These are phyloP conservation scores for Rousettus madagascariensis DNA, from an alignment of 2,797 vertebrate genomes.

Conservation along the genomic window DNA sequence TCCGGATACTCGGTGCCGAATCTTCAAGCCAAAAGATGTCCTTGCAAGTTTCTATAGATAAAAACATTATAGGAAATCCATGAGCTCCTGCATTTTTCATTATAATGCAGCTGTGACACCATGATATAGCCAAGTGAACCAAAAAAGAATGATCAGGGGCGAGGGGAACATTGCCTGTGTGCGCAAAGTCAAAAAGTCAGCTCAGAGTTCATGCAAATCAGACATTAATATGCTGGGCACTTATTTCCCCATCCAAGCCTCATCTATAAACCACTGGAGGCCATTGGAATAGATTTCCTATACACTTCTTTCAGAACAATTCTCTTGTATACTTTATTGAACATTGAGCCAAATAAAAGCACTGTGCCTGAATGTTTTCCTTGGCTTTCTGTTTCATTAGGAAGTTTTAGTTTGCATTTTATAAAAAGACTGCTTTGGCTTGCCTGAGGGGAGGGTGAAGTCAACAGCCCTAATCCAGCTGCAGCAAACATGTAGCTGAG, in stretches of 20 bases:
- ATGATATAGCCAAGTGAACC: not conserved
- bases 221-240: not conserved
- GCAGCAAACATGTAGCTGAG: not conserved
- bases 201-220: not conserved
- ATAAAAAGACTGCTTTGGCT: not conserved
- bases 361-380: not conserved
- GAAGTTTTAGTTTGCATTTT: not conserved
- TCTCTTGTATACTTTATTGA: not conserved
- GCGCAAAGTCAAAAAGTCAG: not conserved
- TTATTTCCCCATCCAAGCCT: not conserved
- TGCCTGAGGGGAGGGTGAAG: not conserved
- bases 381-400: not conserved
- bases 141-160: rapidly evolving
- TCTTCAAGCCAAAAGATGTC: slow-evolving; percentile 36
- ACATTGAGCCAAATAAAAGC: not conserved
- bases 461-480: not conserved
- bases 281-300: not conserved
- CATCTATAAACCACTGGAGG: not conserved
- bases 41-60: slow-evolving; percentile 53
- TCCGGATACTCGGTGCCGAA: not conserved
- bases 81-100: not conserved
- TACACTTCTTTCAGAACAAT: not conserved
- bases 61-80: slow-evolving; percentile 71
- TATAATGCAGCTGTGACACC: not conserved
- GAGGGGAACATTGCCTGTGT: not conserved